Percentiles rank a stretch among this genome's conserved stretches.
phyloP scores from a whole-genome alignment of 92 coral and sea anemone genomes.

The Virgularia gustaviana region DNA sequence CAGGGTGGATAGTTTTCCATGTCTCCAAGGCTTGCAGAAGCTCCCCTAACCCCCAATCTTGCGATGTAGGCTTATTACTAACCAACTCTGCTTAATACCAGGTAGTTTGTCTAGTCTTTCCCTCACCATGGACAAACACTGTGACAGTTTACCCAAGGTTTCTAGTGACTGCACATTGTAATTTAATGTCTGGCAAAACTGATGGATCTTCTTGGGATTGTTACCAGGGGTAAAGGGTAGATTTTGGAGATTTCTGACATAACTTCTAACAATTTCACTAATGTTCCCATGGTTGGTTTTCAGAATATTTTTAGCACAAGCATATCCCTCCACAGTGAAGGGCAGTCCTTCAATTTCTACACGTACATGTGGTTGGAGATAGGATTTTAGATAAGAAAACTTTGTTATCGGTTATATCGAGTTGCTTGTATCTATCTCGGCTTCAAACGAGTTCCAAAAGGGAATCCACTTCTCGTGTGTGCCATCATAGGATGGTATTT shows the following conservation, averaged over 20 bases:
- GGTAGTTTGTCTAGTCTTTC: conserved; percentile 53
- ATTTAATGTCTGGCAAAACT: background rate
- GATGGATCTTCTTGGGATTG: background rate
- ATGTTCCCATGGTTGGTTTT: conserved; percentile 16
- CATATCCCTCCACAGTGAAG: conserved; percentile 19
- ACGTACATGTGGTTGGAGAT: conserved; percentile 1
- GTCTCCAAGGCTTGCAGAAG: conserved; percentile 41
- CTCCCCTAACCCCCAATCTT: conserved; percentile 52
- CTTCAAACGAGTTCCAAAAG: conserved; percentile 46
- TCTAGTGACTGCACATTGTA: conserved; percentile 1
- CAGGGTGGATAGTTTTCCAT: conserved; percentile 58
- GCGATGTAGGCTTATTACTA: conserved; percentile 47
- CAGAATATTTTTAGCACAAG: conserved; percentile 18
- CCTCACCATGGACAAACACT: conserved; percentile 50
- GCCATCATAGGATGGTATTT: conserved; percentile 40
- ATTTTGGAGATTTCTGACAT: background rate
- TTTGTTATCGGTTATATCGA: background rate
- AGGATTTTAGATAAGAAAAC: background rate
- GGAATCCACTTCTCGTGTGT: conserved; percentile 41
- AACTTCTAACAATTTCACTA: conserved; percentile 24
- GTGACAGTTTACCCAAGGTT: conserved; percentile 20
- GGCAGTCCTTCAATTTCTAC: conserved; percentile 9
- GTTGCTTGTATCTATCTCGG: conserved; percentile 10
- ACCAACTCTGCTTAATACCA: conserved; percentile 55
- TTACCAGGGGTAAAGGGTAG: background rate